Conservation (phyloP, 2,888 invertebrate genomes). For the Chymomyza fuscimana region DNA sequence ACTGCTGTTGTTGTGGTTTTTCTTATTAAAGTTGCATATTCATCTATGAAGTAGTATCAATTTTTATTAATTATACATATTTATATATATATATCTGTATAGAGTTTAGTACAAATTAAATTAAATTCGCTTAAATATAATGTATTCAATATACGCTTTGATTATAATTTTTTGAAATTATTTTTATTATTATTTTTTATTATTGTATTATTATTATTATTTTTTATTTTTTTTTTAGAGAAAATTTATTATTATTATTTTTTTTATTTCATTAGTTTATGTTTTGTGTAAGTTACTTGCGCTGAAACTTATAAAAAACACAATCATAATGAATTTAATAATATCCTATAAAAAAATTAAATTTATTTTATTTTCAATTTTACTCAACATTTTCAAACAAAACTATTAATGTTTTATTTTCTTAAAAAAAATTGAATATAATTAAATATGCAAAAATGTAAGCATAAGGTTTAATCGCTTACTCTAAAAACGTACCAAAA, state of each 20-base stretch:
- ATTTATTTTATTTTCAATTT: neutral
- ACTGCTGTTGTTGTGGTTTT: neutral
- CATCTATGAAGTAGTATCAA: neutral
- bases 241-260: slow-evolving; percentile 2
- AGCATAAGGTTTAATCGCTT: too few species aligned
- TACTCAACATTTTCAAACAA: too few species aligned
- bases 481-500: too few species aligned
- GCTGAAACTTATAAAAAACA: neutral
- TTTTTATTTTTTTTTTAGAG: neutral
- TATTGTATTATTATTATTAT: slow-evolving; percentile 12
- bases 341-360: neutral
- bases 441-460: too few species aligned
- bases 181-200: slow-evolving; percentile 8
- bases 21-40: neutral
- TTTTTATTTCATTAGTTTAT: neutral
- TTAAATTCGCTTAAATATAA: slow-evolving; percentile 40
- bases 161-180: slow-evolving; percentile 1
- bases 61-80: neutral
- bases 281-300: neutral
- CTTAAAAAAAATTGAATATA: too few species aligned
- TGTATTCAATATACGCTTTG: slow-evolving; percentile 5
- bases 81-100: slow-evolving; percentile 6
- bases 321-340: slow-evolving; percentile 14
- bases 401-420: too few species aligned
- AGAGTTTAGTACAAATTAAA: slow-evolving; percentile 35